A percentile compares a stretch with the other conserved stretches of the same genome.
Evolutionary conservation across 2,888 invertebrate species (phyloP).

Genomic region (Agonopterix subpropinquella): DNA sequence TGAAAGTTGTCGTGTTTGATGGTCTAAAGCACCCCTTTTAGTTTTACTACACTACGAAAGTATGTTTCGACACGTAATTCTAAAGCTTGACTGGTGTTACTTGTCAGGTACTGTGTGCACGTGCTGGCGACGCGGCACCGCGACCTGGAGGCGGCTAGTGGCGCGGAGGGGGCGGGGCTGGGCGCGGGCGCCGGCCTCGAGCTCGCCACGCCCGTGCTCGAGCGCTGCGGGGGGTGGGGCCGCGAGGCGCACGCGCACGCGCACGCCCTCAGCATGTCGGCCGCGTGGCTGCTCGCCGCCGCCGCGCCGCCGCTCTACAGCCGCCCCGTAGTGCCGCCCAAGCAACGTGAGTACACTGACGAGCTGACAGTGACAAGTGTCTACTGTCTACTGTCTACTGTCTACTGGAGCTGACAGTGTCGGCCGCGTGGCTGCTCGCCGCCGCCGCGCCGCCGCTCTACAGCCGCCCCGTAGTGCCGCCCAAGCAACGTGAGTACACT

Average conservation of each 20-base stretch:
- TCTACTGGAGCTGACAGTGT: slow-evolving; percentile 52
- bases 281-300: slow-evolving; percentile 79
- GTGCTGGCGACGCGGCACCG: slow-evolving; percentile 74
- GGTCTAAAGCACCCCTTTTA: too few species aligned
- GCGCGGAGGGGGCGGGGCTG: neutral
- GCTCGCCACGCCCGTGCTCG: slow-evolving; percentile 87
- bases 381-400: too few species aligned
- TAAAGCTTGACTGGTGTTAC: too few species aligned
- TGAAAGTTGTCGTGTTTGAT: too few species aligned
- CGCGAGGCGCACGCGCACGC: slow-evolving; percentile 41
- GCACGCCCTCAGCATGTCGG: slow-evolving; percentile 75
- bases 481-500: slow-evolving; percentile 33
- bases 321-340: slow-evolving; percentile 17
- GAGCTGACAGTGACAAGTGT: too few species aligned
- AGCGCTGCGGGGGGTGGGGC: slow-evolving; percentile 68
- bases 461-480: slow-evolving; percentile 30
- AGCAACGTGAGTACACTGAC: neutral
- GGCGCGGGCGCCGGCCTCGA: slow-evolving; percentile 46
- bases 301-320: slow-evolving; percentile 76
- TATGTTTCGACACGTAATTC: too few species aligned
- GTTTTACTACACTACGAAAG: too few species aligned
- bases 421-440: slow-evolving; percentile 80
- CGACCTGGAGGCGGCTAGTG: slow-evolving; percentile 49
- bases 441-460: slow-evolving; percentile 76
- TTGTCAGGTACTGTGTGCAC: slow-evolving; percentile 69